phyloP scores from a whole-genome alignment of 2,888 invertebrate species.

The Pachydiplax longipennis region DNA sequence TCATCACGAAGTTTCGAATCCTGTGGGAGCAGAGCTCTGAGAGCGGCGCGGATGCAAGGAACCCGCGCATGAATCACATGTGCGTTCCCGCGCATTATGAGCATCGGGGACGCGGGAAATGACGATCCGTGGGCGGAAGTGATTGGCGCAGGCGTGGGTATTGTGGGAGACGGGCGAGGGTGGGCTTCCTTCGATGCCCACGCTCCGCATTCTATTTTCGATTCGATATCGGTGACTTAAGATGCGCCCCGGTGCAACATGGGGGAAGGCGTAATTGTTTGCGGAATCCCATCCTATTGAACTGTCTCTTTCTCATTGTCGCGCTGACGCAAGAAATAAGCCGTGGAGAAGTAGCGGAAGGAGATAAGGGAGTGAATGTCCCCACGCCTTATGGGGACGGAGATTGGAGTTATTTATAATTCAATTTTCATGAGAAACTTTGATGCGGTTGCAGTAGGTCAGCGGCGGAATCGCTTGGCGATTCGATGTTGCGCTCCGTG shows the following conservation, averaged over 20 bases:
- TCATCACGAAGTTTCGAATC: background rate
- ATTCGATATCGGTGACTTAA: slow-evolving; percentile 8
- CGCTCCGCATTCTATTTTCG: background rate
- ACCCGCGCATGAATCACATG: slow-evolving; percentile 3
- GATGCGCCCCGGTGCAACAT: background rate
- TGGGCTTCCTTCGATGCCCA: background rate
- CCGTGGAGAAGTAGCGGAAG: background rate
- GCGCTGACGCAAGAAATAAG: background rate
- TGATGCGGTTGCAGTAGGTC: background rate
- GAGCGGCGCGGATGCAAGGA: background rate
- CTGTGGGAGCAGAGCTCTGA: background rate
- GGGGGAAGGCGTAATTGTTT: background rate
- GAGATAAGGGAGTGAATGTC: background rate
- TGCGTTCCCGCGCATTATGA: background rate
- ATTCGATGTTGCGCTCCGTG: background rate
- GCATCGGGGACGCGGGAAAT: background rate
- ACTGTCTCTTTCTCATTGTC: background rate
- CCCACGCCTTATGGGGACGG: background rate
- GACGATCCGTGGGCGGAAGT: slow-evolving; percentile 13
- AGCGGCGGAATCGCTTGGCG: background rate
- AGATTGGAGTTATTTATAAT: background rate
- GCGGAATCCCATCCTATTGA: background rate
- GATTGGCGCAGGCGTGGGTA: slow-evolving; percentile 3
- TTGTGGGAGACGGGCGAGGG: slow-evolving; percentile 2
- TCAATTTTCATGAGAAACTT: background rate